phyloP scores from a whole-genome alignment of 2,888 invertebrate genomes.

The Drosophila robusta region DNA sequence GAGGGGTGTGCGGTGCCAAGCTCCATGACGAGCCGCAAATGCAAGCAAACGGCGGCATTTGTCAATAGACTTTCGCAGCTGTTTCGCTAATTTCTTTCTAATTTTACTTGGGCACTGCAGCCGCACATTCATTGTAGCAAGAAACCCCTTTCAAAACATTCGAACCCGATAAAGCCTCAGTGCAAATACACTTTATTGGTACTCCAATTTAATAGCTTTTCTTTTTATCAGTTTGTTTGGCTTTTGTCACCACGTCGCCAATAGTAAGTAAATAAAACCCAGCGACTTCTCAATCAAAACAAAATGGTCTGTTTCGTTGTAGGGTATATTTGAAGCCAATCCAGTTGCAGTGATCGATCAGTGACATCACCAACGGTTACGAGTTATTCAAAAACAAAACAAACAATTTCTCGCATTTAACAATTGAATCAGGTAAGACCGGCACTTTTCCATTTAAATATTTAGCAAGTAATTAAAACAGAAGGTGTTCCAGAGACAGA shows the following conservation, averaged over 20 bases:
- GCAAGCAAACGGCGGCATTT: constrained; percentile 10
- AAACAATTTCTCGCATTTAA: constrained; percentile 34
- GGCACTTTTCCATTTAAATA: constrained; percentile 38
- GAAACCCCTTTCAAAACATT: not conserved
- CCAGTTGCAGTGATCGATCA: constrained; percentile 36
- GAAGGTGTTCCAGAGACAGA: constrained; percentile 28
- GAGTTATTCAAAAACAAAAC: constrained; percentile 38
- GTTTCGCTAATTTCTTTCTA: constrained; percentile 29
- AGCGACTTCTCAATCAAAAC: not conserved
- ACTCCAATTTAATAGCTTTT: not conserved
- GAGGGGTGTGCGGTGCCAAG: not conserved
- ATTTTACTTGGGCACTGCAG: not conserved
- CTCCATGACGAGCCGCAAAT: constrained; percentile 11
- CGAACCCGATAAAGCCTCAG: not conserved
- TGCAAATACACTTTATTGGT: constrained; percentile 2
- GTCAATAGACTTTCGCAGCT: constrained; percentile 28
- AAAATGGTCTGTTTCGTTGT: not conserved
- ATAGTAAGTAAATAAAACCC: not conserved
- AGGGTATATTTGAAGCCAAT: constrained; percentile 11
- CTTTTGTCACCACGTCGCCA: not conserved
- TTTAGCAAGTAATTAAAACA: constrained; percentile 37
- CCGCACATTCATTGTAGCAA: constrained; percentile 10
- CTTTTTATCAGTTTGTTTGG: not conserved
- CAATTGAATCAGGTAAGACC: constrained; percentile 32
- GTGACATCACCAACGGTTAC: constrained; percentile 62